Percentiles rank a stretch among this genome's conserved stretches.
phyloP scores from a whole-genome alignment of 2,888 invertebrate genomes.

The Nephrotoma guestfalica region DNA sequence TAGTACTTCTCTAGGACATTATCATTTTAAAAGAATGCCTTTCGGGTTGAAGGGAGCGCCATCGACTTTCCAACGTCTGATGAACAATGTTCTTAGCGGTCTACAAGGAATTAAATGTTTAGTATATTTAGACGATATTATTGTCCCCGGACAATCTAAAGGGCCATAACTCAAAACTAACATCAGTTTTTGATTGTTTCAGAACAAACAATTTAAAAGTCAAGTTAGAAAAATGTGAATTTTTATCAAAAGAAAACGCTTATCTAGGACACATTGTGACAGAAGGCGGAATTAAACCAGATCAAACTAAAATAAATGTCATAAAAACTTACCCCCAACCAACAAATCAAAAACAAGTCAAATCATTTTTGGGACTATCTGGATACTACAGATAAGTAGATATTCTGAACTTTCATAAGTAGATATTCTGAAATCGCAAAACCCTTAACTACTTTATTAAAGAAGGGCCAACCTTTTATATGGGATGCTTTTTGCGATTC shows the following conservation, averaged over 20 bases:
- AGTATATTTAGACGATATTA: conserved; percentile 1
- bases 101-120: conserved; percentile 13
- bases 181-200: conserved; percentile 13
- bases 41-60: conserved; percentile 18
- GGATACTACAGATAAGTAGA: conserved; percentile 23
- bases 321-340: conserved; percentile 15
- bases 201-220: too few species aligned
- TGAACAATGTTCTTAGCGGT: conserved; percentile 19
- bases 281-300: conserved; percentile 13
- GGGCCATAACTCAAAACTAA: conserved; percentile 15
- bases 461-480: neutral
- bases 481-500: neutral
- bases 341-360: conserved; percentile 11
- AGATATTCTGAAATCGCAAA: too few species aligned
- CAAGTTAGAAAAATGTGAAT: too few species aligned
- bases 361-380: conserved; percentile 19
- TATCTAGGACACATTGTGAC: too few species aligned
- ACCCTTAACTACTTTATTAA: too few species aligned
- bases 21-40: conserved; percentile 14
- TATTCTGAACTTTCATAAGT: conserved; percentile 20
- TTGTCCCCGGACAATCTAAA: conserved; percentile 12
- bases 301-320: conserved; percentile 14
- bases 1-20: conserved; percentile 12
- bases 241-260: too few species aligned
- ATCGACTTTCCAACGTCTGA: conserved; percentile 18